Evolutionary conservation across 2,888 invertebrate genomes (phyloP), one percentile per base, ranked within the genome.

Genomic region (Hirudinaria manillensis): DNA sequence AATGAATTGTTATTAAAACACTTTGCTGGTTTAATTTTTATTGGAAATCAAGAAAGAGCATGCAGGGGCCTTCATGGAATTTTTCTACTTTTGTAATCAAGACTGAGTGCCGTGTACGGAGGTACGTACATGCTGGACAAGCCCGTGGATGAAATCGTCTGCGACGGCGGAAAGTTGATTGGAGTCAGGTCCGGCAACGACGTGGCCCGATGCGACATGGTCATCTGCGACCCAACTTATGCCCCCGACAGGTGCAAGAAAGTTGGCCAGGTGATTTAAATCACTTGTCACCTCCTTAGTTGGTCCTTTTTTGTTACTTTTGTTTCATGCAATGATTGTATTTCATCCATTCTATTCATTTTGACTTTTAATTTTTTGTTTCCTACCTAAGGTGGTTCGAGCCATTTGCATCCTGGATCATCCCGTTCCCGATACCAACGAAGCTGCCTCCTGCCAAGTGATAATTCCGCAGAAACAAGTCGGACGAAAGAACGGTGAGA

Each of bases 41-140:
- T 70, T 24, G 61, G 13, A 61, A 61, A 24, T 61, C 13, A 13
- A 61, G 24, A n/a, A 45, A 45, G 45, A 16, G 16, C 3, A 3
- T 7, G 10, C 3, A 3, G 1, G 10, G 45, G 16, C 45, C 45
- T 45, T 7, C 10, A 45, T 7, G 3, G 1, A 16, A 45, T 45
- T 45, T 29, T 3, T 29, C 10, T 36, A 3, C 27, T 10, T 29
- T 13, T 36, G 27, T 32, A 32, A 24, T n/a, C 19, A 68, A 78
- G 77, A 79, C 89, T 99, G 77, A 96, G 96, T 83, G 99, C 99
- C 78, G 99, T 99, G 84, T 99, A 98, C 87, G 98, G 98, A 72
- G 99, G 99, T 78, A 99, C 99, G 10, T 99, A 99, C 87, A 99
- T 99, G 99, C 87, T 99, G 84, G 96, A 99, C 86, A 99, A 98